A percentile compares a stretch with the other conserved stretches of the same genome.
Conservation (phyloP, 35 echinoderm and acorn worm genomes). For the Nesometra sesokonis region DNA sequence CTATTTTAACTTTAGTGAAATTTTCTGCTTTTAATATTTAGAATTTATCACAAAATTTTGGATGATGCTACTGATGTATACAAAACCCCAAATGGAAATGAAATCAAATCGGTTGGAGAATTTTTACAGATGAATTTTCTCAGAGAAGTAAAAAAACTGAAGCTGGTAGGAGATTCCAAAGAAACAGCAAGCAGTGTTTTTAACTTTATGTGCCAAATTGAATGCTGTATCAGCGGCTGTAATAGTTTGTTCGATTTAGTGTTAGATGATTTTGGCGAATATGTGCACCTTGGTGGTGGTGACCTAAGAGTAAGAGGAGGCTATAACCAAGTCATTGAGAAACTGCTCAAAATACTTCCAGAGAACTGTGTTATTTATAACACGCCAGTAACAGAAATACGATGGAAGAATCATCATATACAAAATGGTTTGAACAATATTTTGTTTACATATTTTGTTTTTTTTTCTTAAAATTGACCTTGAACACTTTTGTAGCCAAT, state of each 20-base stretch:
- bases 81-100: neutral
- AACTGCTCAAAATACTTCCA: conserved; percentile 1
- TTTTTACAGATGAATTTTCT: neutral
- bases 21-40: neutral
- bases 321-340: neutral
- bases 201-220: neutral
- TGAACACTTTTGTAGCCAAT: no score
- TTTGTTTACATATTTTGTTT: no score
- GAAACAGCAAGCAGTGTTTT: neutral
- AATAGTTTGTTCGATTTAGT: conserved; percentile 14
- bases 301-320: conserved; percentile 3
- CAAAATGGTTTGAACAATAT: neutral
- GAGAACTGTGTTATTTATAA: conserved; percentile 2
- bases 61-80: neutral
- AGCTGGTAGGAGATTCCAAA: neutral
- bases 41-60: neutral
- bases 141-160: neutral
- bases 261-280: conserved; percentile 5
- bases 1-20: no score
- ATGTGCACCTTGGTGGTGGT: conserved; percentile 13
- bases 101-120: neutral
- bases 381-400: neutral
- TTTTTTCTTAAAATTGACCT: no score
- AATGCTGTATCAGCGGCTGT: neutral
- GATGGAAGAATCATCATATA: neutral